phyloP scores from a whole-genome alignment of 2,888 invertebrate species.

The Heliothis peltigera region DNA sequence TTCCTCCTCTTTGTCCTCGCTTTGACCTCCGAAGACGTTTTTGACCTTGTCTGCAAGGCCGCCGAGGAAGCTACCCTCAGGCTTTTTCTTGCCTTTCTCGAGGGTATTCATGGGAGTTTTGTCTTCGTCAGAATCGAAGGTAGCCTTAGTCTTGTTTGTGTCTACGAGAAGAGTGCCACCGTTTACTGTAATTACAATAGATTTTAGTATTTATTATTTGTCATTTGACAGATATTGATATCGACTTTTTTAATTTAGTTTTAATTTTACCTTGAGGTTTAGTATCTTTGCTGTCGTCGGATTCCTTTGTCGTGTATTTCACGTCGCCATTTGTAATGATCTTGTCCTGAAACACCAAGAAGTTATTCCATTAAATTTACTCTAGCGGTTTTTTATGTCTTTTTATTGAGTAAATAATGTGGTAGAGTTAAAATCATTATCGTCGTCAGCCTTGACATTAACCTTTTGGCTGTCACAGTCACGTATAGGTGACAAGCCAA shows the following conservation, averaged over 20 bases:
- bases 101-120: slow-evolving; percentile 89
- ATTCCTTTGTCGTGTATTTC: slow-evolving; percentile 76
- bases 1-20: slow-evolving; percentile 81
- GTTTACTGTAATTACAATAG: slow-evolving; percentile 74
- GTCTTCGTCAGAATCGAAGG: slow-evolving; percentile 89
- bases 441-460: no score
- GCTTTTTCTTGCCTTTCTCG: slow-evolving; percentile 87
- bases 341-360: slow-evolving; percentile 73
- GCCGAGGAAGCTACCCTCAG: slow-evolving; percentile 82
- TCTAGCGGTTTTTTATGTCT: not conserved
- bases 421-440: no score
- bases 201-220: not conserved
- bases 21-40: slow-evolving; percentile 80
- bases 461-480: no score
- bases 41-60: slow-evolving; percentile 83
- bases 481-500: no score
- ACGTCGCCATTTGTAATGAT: slow-evolving; percentile 84
- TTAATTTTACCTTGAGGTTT: slow-evolving; percentile 79
- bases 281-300: slow-evolving; percentile 69
- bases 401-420: no score
- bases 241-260: not conserved
- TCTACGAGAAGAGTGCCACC: slow-evolving; percentile 80
- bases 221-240: not conserved
- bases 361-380: not conserved
- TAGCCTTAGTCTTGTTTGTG: slow-evolving; percentile 88